Evolutionary conservation across 2,113 vertebrate species (phyloP), one percentile per base, ranked within the genome.

Genomic region (Serilophus lunatus): DNA sequence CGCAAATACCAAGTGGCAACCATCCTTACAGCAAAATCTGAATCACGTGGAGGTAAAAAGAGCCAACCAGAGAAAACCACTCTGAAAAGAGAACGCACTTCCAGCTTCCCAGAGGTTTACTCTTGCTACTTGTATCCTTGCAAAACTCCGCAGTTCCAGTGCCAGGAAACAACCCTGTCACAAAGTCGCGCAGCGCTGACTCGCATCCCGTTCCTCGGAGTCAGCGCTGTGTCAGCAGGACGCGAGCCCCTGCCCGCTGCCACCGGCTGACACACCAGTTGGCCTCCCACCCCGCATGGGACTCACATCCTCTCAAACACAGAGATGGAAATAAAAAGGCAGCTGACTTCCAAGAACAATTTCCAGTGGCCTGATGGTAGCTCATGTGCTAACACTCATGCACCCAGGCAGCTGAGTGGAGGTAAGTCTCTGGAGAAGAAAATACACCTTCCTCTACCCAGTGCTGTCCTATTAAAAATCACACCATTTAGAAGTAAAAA

Each of bases 311-410:
- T 83, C 57, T 60, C 82, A 85, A 95, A 82, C 6, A 19, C 18
- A 77, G 76, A 74, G 65, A 86, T 72, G 61, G 91, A 96, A 97
- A 97, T 77, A 86, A 96, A 74, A 88, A 69, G 68, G 77, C 92
- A 96, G 86, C 88, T 95, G 89, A 66, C 51, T 88, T 95, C 83
- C 91, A 91, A 82, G 90, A 76, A 35, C 53, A 38, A 72, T 68
- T 90, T 44, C 82, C 66, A 60, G 24, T 16, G 31, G 28, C 77
- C 36, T 19, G 25, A 49, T 24, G 72, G 79, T 44, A 91, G 66
- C 66, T 94, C 64, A 59, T 8, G 7, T 19, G 69, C 54, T 38
- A 64, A 90, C 3, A 24, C 24, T 36, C n/a, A 24, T 44, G 38
- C 1, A 11, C 69, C 35, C 68, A 51, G 51, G 69, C 59, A 88